phyloP scores from a whole-genome alignment of 92 coral and sea anemone species.

The Palythoa grandis region DNA sequence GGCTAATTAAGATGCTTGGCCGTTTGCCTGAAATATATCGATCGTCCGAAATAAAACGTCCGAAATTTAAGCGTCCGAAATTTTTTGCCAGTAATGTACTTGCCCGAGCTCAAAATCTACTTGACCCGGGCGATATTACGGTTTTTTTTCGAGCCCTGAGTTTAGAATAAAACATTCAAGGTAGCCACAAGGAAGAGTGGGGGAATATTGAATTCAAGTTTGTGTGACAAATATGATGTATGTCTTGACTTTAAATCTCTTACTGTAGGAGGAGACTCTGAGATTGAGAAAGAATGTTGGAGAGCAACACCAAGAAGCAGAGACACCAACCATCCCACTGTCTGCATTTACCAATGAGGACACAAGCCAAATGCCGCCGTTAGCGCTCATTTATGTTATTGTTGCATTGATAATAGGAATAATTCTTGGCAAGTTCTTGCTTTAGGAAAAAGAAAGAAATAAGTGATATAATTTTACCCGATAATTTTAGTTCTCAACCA shows the following conservation, averaged over 20 bases:
- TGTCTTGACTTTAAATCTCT: not conserved
- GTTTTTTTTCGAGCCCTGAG: too few relatives aligned
- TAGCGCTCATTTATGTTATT: slow-evolving; percentile 74
- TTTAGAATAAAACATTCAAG: too few relatives aligned
- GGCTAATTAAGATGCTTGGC: too few relatives aligned
- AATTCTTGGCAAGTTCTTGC: slow-evolving; percentile 81
- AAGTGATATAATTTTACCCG: slow-evolving; percentile 32
- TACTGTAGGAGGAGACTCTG: slow-evolving; percentile 67
- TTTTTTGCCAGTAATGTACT: too few relatives aligned
- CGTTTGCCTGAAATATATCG: too few relatives aligned
- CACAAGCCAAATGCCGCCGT: slow-evolving; percentile 56
- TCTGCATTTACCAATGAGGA: slow-evolving; percentile 42
- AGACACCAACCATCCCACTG: slow-evolving; percentile 45
- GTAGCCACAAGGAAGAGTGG: too few relatives aligned
- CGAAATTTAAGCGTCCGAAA: too few relatives aligned
- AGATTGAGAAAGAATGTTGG: slow-evolving; percentile 75
- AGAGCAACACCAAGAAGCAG: slow-evolving; percentile 17
- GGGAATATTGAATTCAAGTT: not conserved
- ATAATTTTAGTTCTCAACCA: slow-evolving; percentile 31
- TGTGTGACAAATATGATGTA: not conserved
- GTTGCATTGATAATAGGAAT: slow-evolving; percentile 86
- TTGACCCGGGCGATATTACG: too few relatives aligned
- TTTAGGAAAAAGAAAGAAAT: slow-evolving; percentile 51
- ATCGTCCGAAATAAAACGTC: too few relatives aligned
- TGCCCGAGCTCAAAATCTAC: too few relatives aligned